These are phyloP conservation scores for Helogale parvula DNA, from an alignment of 2,113 vertebrate species.

Conservation along the genomic window DNA sequence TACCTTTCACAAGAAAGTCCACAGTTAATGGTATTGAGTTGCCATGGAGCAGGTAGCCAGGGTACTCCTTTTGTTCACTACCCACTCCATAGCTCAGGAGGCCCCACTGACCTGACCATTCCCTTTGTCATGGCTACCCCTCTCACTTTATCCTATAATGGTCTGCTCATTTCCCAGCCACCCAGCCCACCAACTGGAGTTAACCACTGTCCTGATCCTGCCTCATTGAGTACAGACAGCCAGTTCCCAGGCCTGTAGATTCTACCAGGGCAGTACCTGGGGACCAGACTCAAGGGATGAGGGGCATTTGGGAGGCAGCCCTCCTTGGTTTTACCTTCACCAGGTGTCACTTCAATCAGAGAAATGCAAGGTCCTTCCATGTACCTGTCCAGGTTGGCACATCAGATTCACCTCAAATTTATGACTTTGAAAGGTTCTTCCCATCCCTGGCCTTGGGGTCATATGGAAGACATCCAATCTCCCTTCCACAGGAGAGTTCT, in stretches of 20 bases:
- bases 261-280: not conserved
- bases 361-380: not conserved
- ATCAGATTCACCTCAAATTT: accelerated
- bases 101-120: not conserved
- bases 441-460: too few relatives aligned
- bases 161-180: not conserved
- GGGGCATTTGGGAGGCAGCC: not conserved
- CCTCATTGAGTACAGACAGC: not conserved
- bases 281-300: not conserved
- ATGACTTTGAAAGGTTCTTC: not conserved
- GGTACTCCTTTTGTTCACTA: accelerated
- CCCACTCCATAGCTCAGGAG: accelerated
- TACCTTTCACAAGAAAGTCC: not conserved
- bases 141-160: not conserved
- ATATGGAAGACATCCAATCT: not conserved
- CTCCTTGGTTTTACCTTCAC: too few relatives aligned
- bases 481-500: not conserved
- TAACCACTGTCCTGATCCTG: not conserved
- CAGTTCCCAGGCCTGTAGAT: not conserved
- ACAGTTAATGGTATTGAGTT: not conserved
- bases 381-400: accelerated
- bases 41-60: accelerated
- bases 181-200: not conserved
- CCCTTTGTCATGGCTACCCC: not conserved
- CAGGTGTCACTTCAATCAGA: not conserved